Conservation (phyloP, 2,797 vertebrate genomes). For the Lophius americanus region DNA sequence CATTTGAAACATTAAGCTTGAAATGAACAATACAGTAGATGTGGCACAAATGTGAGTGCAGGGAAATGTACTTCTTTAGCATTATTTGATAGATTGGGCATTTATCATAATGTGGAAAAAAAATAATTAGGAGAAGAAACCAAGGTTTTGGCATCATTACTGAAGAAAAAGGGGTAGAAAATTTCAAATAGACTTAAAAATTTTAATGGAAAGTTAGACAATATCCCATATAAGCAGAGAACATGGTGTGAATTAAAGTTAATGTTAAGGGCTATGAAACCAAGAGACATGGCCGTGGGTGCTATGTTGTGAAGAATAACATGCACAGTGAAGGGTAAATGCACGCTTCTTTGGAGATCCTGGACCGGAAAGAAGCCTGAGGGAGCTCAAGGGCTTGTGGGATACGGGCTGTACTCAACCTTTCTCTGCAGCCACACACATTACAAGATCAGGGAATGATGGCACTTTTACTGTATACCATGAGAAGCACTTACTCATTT, state of each 20-base stretch:
- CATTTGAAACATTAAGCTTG: slow-evolving; percentile 64
- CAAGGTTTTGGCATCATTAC: too few relatives aligned
- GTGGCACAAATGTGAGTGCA: slow-evolving; percentile 22
- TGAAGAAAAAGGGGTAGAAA: background rate
- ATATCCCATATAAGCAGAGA: slow-evolving; percentile 17
- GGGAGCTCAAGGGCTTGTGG: slow-evolving; percentile 71
- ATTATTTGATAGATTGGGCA: slow-evolving; percentile 17
- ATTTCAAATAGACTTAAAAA: background rate
- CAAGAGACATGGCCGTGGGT: slow-evolving; percentile 71
- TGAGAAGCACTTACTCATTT: slow-evolving; percentile 53
- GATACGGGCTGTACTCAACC: slow-evolving; percentile 78
- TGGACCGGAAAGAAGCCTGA: slow-evolving; percentile 71
- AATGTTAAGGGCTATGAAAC: slow-evolving; percentile 68
- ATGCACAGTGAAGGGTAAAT: slow-evolving; percentile 79
- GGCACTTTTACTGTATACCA: slow-evolving; percentile 58
- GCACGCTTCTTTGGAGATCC: slow-evolving; percentile 76
- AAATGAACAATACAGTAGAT: slow-evolving; percentile 34
- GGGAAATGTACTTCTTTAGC: slow-evolving; percentile 19
- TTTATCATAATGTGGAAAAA: slow-evolving; percentile 15
- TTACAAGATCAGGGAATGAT: slow-evolving; percentile 49
- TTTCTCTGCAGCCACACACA: slow-evolving; percentile 66
- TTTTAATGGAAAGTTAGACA: background rate
- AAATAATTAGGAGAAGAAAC: background rate
- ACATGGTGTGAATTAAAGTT: slow-evolving; percentile 68
- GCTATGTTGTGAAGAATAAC: slow-evolving; percentile 76